Evolutionary conservation across 2,888 invertebrate genomes (phyloP).

Genomic region (Trachelus troglodyta): DNA sequence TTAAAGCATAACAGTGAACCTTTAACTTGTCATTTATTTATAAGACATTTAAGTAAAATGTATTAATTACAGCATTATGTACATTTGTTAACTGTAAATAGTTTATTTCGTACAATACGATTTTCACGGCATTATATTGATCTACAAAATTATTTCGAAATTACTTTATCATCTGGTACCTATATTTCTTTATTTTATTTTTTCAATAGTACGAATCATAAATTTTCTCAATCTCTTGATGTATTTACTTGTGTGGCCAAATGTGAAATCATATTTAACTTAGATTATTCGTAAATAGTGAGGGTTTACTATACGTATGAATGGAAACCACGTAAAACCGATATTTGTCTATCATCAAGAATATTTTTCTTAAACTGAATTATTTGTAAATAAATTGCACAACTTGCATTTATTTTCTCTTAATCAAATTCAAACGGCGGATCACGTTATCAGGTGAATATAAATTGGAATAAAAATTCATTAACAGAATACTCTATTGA

Average conservation of each 20-base stretch:
- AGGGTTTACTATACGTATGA: neutral
- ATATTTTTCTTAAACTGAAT: neutral
- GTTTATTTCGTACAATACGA: neutral
- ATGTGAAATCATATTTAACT: neutral
- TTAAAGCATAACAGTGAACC: neutral
- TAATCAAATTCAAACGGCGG: neutral
- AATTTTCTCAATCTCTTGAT: neutral
- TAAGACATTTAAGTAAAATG: neutral
- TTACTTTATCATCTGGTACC: neutral
- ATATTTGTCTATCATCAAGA: neutral
- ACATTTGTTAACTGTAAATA: constrained; percentile 11
- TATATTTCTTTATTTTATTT: neutral
- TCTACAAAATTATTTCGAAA: neutral
- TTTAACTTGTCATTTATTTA: neutral
- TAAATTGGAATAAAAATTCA: neutral
- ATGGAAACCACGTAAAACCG: neutral
- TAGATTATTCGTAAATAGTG: neutral
- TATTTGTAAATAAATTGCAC: neutral
- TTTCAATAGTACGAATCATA: neutral
- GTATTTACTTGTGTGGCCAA: neutral
- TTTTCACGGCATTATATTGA: neutral
- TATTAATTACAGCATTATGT: constrained; percentile 25
- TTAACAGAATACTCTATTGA: neutral
- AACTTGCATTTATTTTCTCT: neutral
- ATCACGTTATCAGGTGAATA: neutral